phyloP scores from a whole-genome alignment of 2,113 vertebrate species.

The Corythornis vintsioides region DNA sequence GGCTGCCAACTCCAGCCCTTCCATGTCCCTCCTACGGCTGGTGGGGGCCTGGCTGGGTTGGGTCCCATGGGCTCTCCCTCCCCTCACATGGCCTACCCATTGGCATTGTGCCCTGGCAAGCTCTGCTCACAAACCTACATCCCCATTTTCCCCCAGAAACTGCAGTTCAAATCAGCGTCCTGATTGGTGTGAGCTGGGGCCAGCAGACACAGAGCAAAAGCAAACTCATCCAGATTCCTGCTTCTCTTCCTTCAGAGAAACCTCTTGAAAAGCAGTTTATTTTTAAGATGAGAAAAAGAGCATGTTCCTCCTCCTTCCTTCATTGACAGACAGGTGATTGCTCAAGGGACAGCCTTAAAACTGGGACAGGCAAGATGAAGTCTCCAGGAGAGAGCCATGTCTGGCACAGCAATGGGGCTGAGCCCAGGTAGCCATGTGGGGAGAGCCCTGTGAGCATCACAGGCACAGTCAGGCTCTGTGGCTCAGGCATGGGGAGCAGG shows the following conservation, averaged over 20 bases:
- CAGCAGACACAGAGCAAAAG: not conserved
- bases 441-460: not conserved
- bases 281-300: not conserved
- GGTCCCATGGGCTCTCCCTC: not conserved
- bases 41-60: not conserved
- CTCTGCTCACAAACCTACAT: not conserved
- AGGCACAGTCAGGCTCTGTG: not conserved
- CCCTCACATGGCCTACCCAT: not conserved
- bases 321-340: not conserved
- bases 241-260: not conserved
- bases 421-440: not conserved
- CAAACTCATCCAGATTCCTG: not conserved
- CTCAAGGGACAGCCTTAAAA: not conserved
- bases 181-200: not conserved
- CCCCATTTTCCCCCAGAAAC: not conserved
- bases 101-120: not conserved
- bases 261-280: not conserved
- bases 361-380: not conserved
- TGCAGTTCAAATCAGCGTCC: not conserved
- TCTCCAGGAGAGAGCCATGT: not conserved
- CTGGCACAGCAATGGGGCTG: not conserved
- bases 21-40: not conserved
- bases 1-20: not conserved
- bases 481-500: not conserved
- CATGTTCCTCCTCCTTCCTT: not conserved